Evolutionary conservation across 2,888 invertebrate species (phyloP).

Genomic region (Aphidoletes aphidimyza): DNA sequence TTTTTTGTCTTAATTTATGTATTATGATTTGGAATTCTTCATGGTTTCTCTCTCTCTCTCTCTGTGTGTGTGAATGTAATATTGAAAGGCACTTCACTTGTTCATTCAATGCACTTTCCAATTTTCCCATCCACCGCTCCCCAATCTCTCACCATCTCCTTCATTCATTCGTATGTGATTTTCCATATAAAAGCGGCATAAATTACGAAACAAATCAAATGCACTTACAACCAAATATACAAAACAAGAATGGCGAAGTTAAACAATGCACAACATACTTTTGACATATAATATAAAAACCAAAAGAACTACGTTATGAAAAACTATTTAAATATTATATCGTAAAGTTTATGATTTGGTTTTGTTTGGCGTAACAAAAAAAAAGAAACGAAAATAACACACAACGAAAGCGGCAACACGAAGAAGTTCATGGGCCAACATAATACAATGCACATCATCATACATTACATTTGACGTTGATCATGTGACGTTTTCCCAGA

Average conservation of each 20-base stretch:
- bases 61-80: too few species aligned
- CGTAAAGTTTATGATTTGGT: too few species aligned
- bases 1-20: slow-evolving; percentile 44
- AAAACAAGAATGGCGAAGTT: neutral
- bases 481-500: neutral
- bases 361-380: too few species aligned
- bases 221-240: neutral
- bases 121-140: neutral
- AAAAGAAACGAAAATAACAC: too few species aligned
- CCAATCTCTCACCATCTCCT: too few species aligned
- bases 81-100: too few species aligned
- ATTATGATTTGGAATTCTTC: neutral
- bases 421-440: too few species aligned
- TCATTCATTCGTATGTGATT: neutral
- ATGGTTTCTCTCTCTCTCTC: too few species aligned
- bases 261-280: neutral
- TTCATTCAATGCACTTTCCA: neutral
- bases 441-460: neutral
- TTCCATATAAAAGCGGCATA: neutral
- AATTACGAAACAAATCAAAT: neutral
- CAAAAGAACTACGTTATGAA: neutral
- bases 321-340: neutral
- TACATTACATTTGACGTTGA: neutral
- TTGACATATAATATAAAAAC: neutral
- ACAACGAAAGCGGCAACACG: too few species aligned